phyloP scores from a whole-genome alignment of 1,140 invertebrate species.

The Zaprionus africanus region DNA sequence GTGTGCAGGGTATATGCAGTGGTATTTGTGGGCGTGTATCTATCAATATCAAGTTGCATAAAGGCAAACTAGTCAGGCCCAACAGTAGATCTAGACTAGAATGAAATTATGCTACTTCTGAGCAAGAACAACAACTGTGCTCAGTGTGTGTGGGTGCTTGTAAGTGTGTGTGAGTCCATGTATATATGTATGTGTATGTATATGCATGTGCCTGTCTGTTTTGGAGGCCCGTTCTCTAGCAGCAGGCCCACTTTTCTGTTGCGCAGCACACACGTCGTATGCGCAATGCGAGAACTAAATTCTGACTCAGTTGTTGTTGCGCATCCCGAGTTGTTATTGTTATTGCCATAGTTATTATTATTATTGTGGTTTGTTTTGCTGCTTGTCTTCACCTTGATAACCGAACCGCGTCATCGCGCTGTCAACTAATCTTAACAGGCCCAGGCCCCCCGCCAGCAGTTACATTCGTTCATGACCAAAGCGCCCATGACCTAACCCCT shows the following conservation, averaged over 20 bases:
- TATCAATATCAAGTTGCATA: neutral
- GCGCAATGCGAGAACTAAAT: conserved; percentile 54
- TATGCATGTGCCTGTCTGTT: conserved; percentile 7
- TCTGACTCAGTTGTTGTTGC: conserved; percentile 22
- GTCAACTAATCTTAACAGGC: conserved; percentile 2
- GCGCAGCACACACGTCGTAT: conserved; percentile 62
- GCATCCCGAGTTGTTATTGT: conserved; percentile 19
- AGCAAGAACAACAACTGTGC: neutral
- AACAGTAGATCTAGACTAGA: neutral
- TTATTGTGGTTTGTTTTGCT: conserved; percentile 65
- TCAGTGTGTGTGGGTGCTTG: neutral
- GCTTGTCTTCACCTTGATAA: conserved; percentile 68
- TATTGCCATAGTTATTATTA: conserved; percentile 28
- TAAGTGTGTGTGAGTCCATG: conserved; percentile 13
- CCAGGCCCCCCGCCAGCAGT: neutral
- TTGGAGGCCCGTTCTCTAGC: conserved; percentile 68
- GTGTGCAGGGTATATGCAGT: neutral
- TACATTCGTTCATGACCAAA: too few species aligned
- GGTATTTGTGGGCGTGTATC: neutral
- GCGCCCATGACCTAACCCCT: neutral
- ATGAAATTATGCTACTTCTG: neutral
- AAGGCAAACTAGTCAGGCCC: neutral
- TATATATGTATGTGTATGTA: neutral
- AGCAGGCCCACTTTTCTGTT: conserved; percentile 59
- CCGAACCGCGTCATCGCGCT: conserved; percentile 55